These are phyloP conservation scores for Ophioninae sp. DNA, from an alignment of 2,888 invertebrate genomes.

Conservation along the genomic window DNA sequence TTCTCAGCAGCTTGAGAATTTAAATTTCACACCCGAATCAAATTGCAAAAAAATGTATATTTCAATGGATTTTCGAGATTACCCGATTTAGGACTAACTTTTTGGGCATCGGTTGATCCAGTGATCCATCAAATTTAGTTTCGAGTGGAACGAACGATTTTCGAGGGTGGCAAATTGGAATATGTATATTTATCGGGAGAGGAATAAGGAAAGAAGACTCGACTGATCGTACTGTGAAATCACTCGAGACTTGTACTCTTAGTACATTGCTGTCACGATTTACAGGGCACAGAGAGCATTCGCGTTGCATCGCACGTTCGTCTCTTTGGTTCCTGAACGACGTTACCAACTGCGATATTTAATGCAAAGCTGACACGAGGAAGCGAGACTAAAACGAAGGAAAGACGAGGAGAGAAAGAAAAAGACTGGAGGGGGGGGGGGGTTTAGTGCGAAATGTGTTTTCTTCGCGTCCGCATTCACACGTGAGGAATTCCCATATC, in stretches of 20 bases:
- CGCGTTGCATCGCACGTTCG: conserved; percentile 10
- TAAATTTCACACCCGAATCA: too few relatives aligned
- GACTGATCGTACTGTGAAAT: conserved; percentile 22
- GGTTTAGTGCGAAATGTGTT: conserved; percentile 14
- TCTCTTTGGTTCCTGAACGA: conserved; percentile 19
- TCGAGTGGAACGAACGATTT: not conserved
- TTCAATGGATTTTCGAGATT: too few relatives aligned
- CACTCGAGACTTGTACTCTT: conserved; percentile 1
- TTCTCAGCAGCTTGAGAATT: too few relatives aligned
- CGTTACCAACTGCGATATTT: conserved; percentile 36
- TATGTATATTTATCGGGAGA: not conserved
- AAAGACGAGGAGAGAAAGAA: not conserved
- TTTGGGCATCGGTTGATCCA: too few relatives aligned
- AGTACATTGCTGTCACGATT: conserved; percentile 26
- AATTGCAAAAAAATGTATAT: too few relatives aligned
- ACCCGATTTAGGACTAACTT: too few relatives aligned
- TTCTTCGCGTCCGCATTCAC: conserved; percentile 71
- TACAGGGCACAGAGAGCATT: conserved; percentile 9
- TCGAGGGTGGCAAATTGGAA: conserved; percentile 4
- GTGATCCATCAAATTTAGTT: not conserved
- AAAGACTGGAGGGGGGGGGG: not conserved
- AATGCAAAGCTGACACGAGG: conserved; percentile 27
- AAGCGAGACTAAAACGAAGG: not conserved
- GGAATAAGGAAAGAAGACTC: not conserved
- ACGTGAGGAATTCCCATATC: conserved; percentile 75